Evolutionary conservation across 2,797 vertebrate species (phyloP), one percentile per base, ranked within the genome.

Genomic region (Anguilla obscura): DNA sequence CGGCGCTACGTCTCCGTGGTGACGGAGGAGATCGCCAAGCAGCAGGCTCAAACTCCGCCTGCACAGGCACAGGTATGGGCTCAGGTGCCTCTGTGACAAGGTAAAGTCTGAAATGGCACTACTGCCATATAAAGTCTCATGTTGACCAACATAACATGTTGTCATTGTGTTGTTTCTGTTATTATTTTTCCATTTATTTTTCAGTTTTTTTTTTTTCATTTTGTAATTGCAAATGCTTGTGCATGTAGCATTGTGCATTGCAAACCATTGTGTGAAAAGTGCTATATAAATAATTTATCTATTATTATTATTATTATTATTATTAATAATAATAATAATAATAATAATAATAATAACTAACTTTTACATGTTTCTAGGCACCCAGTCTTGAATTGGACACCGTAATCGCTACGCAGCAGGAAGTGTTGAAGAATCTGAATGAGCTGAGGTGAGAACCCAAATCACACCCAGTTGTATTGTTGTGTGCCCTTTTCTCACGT

Each of bases 1-100:
- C 96, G 98, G 0, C 96, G 96, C 84, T 99, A 98, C 0, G 97
- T 99, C 2, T 96, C 97, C 2, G 94, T 96, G 12, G 91, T 99
- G 92, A 97, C 97, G 0, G 98, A 98, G 0, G 98, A 99, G 89
- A 91, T 99, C 1, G 84, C 96, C 76, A 98, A 96, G 93, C 97
- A 95, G 89, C 96, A 94, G 33, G 1, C 90, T 2, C 93, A 93
- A 0, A 89, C 89, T 0, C 97, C 96, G 66, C 95, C 94, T 0
- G 97, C 96, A 87, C 97, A 97, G 97, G 97, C 98, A 90, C 50
- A 91, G 69, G 33, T 24, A 36, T 21, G 4, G 3, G 18, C 45
- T 0, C 50, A 40, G 1, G 8, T 45, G 3, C 1, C 8, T 74
- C 10, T 30, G 16, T 58, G 56, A 58, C 56, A 3, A 58, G 56